These are phyloP conservation scores for Neopelma chrysocephalum DNA, from an alignment of 2,797 vertebrate genomes.

Conservation along the genomic window DNA sequence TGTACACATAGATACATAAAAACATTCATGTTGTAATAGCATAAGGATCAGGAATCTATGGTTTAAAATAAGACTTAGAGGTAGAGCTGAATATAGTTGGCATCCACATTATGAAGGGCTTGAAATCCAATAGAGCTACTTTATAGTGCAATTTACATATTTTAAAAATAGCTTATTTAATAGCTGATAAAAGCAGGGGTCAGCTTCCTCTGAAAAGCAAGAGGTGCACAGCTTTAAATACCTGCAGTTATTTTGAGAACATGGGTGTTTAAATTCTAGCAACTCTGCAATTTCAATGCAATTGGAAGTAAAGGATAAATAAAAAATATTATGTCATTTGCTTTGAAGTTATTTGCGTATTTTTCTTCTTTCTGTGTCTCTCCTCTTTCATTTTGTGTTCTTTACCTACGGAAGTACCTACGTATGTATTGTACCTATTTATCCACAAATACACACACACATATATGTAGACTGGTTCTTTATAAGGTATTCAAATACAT, in stretches of 20 bases:
- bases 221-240: constrained; percentile 53
- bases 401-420: neutral
- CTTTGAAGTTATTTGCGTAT: constrained; percentile 9
- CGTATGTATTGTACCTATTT: neutral
- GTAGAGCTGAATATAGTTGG: neutral
- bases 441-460: neutral
- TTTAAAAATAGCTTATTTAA: constrained; percentile 32
- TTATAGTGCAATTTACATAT: neutral
- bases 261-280: constrained; percentile 60
- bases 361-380: neutral
- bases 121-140: neutral
- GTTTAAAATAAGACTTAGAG: neutral
- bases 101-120: neutral
- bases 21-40: neutral
- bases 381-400: constrained; percentile 14
- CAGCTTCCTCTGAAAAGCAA: constrained; percentile 54
- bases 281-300: constrained; percentile 63
- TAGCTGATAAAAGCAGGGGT: constrained; percentile 64
- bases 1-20: neutral
- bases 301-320: constrained; percentile 42
- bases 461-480: neutral
- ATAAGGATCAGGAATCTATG: neutral
- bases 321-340: constrained; percentile 54
- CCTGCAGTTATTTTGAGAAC: constrained; percentile 66
- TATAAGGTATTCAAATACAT: neutral